Conservation (phyloP, 2,797 vertebrate species). For the Liasis olivaceus region DNA sequence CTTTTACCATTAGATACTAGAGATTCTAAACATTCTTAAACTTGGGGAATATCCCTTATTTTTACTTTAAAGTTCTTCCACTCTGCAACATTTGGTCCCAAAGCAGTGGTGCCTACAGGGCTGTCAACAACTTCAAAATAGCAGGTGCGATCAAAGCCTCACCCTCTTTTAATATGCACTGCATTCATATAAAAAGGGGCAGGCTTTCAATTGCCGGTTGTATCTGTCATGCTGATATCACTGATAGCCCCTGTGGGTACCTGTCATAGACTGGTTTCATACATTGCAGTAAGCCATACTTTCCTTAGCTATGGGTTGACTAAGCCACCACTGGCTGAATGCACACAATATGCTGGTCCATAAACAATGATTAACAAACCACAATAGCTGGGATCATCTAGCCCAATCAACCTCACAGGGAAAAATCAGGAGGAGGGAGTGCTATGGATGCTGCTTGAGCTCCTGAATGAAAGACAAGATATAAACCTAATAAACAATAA, state of each 20-base stretch:
- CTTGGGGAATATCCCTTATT: not conserved
- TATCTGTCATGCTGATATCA: not conserved
- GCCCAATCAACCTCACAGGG: not conserved
- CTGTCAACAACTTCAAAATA: not conserved
- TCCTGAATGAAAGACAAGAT: not conserved
- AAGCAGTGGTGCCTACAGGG: not conserved
- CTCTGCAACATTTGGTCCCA: not conserved
- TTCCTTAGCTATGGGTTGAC: not conserved
- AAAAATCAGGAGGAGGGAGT: not conserved
- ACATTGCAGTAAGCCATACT: not conserved
- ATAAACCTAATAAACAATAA: not conserved
- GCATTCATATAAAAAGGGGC: not conserved
- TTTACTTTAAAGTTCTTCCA: not conserved
- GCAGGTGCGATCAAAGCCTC: not conserved
- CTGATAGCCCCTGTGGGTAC: not conserved
- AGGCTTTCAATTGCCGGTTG: not conserved
- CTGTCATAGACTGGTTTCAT: not conserved
- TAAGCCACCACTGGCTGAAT: not conserved
- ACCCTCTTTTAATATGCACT: not conserved
- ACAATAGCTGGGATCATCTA: not conserved
- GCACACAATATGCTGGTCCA: not conserved
- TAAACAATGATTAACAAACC: not conserved
- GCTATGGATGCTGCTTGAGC: not conserved
- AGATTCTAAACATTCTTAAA: not conserved
- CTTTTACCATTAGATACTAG: not conserved